Evolutionary conservation across 2,113 vertebrate species (phyloP).

Genomic region (Myotis yumanensis): DNA sequence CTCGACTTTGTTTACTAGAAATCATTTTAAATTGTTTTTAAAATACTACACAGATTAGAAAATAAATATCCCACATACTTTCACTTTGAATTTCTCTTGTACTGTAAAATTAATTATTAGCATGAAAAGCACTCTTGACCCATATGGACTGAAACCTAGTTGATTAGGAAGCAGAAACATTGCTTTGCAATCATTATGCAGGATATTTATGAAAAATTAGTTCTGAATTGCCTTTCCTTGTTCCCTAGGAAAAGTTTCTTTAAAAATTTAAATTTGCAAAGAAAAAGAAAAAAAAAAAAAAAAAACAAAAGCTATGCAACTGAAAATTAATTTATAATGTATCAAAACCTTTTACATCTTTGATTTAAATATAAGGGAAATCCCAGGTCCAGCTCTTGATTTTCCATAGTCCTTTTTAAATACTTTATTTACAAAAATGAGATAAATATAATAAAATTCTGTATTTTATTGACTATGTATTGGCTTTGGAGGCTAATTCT

Average conservation of each 20-base stretch:
- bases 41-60: constrained; percentile 56
- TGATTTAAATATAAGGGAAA: constrained; percentile 54
- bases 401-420: constrained; percentile 64
- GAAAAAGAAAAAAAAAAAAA: constrained; percentile 56
- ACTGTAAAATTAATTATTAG: constrained; percentile 71
- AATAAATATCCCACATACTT: constrained; percentile 12
- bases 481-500: constrained; percentile 78
- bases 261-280: constrained; percentile 72
- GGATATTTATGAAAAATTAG: constrained; percentile 71
- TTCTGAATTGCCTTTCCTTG: constrained; percentile 69
- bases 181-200: constrained; percentile 53
- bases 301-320: constrained; percentile 35
- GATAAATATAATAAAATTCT: constrained; percentile 74
- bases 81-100: constrained; percentile 72
- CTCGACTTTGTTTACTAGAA: neutral
- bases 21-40: constrained; percentile 61
- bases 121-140: constrained; percentile 72
- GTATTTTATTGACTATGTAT: constrained; percentile 72
- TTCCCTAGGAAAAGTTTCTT: constrained; percentile 72
- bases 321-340: constrained; percentile 58
- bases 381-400: neutral
- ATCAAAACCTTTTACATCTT: constrained; percentile 43
- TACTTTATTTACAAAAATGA: constrained; percentile 79
- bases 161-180: constrained; percentile 59
- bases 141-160: constrained; percentile 58